Percentiles rank a stretch among this genome's conserved stretches.
phyloP scores from a whole-genome alignment of 2,113 vertebrate species.

The Gobiocypris rarus region DNA sequence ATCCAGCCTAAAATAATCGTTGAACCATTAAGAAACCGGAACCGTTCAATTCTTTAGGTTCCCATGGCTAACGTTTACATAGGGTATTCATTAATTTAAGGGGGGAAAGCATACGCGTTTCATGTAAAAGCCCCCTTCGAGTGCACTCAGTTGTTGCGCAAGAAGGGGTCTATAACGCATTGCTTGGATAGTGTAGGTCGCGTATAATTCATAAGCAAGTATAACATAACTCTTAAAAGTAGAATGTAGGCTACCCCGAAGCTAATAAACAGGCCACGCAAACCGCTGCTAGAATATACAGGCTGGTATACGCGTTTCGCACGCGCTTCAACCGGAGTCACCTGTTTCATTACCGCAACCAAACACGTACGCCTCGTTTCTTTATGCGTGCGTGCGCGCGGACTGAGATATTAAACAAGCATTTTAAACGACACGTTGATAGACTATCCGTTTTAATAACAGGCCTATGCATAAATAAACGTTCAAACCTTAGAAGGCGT shows the following conservation, averaged over 20 bases:
- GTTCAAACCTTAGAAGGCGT: not conserved
- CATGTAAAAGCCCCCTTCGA: not conserved
- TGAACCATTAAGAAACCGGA: not conserved
- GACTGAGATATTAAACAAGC: not conserved
- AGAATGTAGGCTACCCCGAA: not conserved
- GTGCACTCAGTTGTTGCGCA: not conserved
- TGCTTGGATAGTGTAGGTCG: not conserved
- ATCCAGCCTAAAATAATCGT: not conserved
- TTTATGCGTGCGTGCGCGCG: not conserved
- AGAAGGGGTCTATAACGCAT: not conserved
- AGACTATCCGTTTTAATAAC: not conserved
- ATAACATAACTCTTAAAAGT: not conserved
- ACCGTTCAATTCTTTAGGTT: not conserved
- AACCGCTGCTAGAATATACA: not conserved
- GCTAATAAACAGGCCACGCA: not conserved
- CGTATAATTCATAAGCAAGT: not conserved
- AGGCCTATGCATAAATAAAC: not conserved
- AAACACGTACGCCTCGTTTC: constrained; percentile 12
- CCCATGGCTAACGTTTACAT: not conserved
- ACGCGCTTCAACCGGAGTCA: constrained; percentile 18
- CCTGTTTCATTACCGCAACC: constrained; percentile 28
- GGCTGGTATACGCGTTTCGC: not conserved
- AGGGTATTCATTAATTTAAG: not conserved
- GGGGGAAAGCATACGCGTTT: not conserved
- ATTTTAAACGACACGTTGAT: not conserved